phyloP scores from a whole-genome alignment of 2,888 invertebrate genomes.

The Limnephilus auricula region DNA sequence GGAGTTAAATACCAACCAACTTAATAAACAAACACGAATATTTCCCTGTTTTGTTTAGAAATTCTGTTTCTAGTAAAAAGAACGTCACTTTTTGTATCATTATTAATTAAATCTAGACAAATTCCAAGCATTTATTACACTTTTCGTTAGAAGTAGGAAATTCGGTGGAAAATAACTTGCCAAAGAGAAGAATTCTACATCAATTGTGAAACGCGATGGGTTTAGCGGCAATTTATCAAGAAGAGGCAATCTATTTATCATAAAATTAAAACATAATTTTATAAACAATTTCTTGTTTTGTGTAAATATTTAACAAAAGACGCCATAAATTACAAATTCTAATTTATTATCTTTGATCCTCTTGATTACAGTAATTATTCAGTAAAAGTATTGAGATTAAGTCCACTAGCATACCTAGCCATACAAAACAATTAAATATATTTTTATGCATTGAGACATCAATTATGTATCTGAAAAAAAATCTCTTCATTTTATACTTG shows the following conservation, averaged over 20 bases:
- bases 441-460: too few relatives aligned
- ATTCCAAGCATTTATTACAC: neutral
- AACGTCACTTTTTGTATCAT: neutral
- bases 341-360: constrained; percentile 6
- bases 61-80: neutral
- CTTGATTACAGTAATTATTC: neutral
- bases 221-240: neutral
- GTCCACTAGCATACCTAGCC: too few relatives aligned
- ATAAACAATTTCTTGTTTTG: constrained; percentile 3
- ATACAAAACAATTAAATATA: too few relatives aligned
- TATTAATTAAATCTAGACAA: neutral
- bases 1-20: too few relatives aligned
- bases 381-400: neutral
- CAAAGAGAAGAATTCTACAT: neutral
- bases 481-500: too few relatives aligned
- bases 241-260: neutral
- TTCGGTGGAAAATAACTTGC: neutral
- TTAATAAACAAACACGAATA: too few relatives aligned
- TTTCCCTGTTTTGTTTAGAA: too few relatives aligned
- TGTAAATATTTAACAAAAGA: neutral
- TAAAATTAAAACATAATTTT: neutral
- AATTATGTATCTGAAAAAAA: too few relatives aligned
- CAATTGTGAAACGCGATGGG: neutral
- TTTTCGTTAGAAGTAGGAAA: neutral
- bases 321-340: neutral